Conservation (phyloP, 2,113 vertebrate genomes). For the Leptocoma aspasia region DNA sequence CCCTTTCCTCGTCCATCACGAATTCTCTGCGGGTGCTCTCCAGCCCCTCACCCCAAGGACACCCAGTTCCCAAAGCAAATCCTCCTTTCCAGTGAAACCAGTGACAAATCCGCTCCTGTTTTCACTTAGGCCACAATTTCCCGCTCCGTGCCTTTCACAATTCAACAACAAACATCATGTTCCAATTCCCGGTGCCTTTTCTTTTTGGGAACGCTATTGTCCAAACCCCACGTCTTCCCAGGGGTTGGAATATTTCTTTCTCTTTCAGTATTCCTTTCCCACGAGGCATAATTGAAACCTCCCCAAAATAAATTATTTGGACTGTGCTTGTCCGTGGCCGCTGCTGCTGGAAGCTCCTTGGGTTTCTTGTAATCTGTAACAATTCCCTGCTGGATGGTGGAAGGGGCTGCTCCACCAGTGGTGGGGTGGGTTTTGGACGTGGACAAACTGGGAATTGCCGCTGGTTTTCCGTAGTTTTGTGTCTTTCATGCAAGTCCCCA, state of each 20-base stretch:
- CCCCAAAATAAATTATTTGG: slow-evolving; percentile 22
- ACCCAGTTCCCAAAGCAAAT: neutral
- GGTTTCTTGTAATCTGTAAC: neutral
- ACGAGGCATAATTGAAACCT: slow-evolving; percentile 19
- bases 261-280: slow-evolving; percentile 27
- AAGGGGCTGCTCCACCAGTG: neutral
- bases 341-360: neutral
- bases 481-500: neutral
- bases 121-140: neutral
- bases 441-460: neutral
- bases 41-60: rapidly evolving
- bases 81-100: neutral
- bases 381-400: neutral
- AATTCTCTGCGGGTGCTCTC: rapidly evolving
- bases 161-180: neutral
- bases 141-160: neutral
- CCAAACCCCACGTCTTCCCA: neutral
- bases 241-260: neutral
- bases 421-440: neutral
- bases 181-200: slow-evolving; percentile 11
- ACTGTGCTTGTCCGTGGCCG: neutral
- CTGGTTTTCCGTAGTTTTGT: neutral
- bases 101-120: neutral
- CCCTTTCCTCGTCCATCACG: neutral
- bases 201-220: neutral